Conservation (phyloP, 2,797 vertebrate species). For the Acrossocheilus fasciatus region DNA sequence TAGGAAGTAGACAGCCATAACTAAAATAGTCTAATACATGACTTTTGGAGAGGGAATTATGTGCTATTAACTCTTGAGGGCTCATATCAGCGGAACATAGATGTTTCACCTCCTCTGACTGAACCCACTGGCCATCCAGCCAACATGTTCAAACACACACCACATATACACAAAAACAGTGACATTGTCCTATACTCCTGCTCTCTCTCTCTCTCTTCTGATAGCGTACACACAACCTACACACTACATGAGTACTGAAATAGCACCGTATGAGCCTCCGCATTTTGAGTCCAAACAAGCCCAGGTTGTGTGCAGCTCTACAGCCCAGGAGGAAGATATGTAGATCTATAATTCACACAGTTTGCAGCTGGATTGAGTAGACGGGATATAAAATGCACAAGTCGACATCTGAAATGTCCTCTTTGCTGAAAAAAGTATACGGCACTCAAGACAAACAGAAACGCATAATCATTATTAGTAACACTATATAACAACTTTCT, state of each 20-base stretch:
- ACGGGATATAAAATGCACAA: slow-evolving; percentile 33
- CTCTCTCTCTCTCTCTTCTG: not conserved
- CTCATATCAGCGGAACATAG: slow-evolving; percentile 29
- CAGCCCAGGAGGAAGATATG: slow-evolving; percentile 25
- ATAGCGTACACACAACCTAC: slow-evolving; percentile 9
- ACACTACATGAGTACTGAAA: slow-evolving; percentile 18
- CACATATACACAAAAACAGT: not conserved
- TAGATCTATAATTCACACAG: slow-evolving; percentile 53
- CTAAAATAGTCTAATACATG: not conserved
- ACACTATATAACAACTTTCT: too few relatives aligned
- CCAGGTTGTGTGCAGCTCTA: slow-evolving; percentile 2
- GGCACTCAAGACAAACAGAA: slow-evolving; percentile 3
- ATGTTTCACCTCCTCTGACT: slow-evolving; percentile 21
- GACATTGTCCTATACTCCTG: not conserved
- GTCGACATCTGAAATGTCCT: slow-evolving; percentile 28
- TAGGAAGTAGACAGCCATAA: not conserved
- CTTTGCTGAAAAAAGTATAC: slow-evolving; percentile 6
- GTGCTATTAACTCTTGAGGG: slow-evolving; percentile 3
- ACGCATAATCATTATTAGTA: too few relatives aligned
- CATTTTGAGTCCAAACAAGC: slow-evolving; percentile 29
- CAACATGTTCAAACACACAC: slow-evolving; percentile 1
- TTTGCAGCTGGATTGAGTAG: slow-evolving; percentile 44
- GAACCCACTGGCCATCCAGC: slow-evolving; percentile 29
- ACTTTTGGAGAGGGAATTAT: not conserved
- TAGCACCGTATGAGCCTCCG: not conserved